Conservation (phyloP, 2,797 vertebrate genomes). For the Coluber constrictor region DNA sequence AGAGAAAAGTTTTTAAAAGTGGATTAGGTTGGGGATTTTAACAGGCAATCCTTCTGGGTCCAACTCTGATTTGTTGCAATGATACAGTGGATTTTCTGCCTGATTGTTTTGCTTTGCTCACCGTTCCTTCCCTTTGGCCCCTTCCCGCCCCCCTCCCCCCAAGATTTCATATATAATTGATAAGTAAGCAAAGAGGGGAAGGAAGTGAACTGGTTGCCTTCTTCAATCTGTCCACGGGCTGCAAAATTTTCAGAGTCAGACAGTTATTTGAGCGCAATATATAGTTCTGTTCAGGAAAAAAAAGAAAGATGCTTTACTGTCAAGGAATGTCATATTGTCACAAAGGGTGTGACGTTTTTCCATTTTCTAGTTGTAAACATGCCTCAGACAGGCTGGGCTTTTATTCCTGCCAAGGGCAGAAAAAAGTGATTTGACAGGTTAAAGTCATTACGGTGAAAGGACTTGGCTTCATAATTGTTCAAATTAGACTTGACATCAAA, state of each 20-base stretch:
- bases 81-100: neutral
- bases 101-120: neutral
- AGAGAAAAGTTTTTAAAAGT: neutral
- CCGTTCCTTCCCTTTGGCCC: neutral
- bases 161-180: constrained; percentile 26
- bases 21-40: neutral
- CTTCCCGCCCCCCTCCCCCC: neutral
- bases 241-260: constrained; percentile 16
- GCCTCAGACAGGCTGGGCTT: constrained; percentile 23
- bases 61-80: neutral
- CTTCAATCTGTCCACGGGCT: constrained; percentile 20
- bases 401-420: constrained; percentile 41
- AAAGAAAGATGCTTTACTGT: constrained; percentile 46
- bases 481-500: constrained; percentile 10
- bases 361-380: constrained; percentile 57
- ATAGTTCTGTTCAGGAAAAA: constrained; percentile 1
- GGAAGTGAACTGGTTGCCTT: constrained; percentile 17
- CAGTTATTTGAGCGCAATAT: constrained; percentile 4
- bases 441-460: constrained; percentile 46
- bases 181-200: constrained; percentile 1
- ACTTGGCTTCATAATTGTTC: constrained; percentile 40
- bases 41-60: neutral
- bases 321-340: constrained; percentile 37
- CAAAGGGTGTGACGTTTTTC: constrained; percentile 20
- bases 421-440: constrained; percentile 52